These are phyloP conservation scores for Physocephala rufipes DNA, from an alignment of 2,888 invertebrate species.

Conservation along the genomic window DNA sequence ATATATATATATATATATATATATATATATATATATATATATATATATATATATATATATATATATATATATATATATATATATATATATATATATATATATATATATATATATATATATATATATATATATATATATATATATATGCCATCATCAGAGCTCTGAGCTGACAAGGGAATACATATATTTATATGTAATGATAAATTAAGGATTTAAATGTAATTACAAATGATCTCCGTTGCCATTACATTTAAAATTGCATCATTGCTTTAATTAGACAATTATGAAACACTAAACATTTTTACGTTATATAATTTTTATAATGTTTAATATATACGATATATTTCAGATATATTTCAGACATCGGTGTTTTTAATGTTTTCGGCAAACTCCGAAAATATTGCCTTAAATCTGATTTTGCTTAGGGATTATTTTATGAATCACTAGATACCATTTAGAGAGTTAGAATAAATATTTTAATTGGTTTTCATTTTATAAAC, in stretches of 20 bases:
- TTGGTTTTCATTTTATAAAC: slow-evolving; percentile 38
- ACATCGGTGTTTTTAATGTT: slow-evolving; percentile 38
- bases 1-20: slow-evolving; percentile 24
- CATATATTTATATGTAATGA: not conserved
- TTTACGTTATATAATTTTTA: slow-evolving; percentile 17
- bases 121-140: slow-evolving; percentile 36
- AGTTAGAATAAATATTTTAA: slow-evolving; percentile 42
- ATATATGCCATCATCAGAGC: no score
- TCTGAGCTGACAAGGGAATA: no score
- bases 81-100: slow-evolving; percentile 22
- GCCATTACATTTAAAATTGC: slow-evolving; percentile 17
- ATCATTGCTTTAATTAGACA: not conserved
- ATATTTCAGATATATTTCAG: slow-evolving; percentile 4
- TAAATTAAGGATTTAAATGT: not conserved
- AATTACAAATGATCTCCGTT: no score
- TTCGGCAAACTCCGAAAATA: slow-evolving; percentile 22
- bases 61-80: slow-evolving; percentile 29
- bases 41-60: slow-evolving; percentile 23
- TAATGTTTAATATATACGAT: slow-evolving; percentile 34
- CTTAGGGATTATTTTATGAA: slow-evolving; percentile 14
- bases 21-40: slow-evolving; percentile 30
- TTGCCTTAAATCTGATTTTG: slow-evolving; percentile 4
- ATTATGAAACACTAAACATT: slow-evolving; percentile 21
- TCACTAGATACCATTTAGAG: slow-evolving; percentile 40
- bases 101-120: slow-evolving; percentile 31